These are phyloP conservation scores for Stenodera caucasica DNA, from an alignment of 2,888 invertebrate species.

Conservation along the genomic window DNA sequence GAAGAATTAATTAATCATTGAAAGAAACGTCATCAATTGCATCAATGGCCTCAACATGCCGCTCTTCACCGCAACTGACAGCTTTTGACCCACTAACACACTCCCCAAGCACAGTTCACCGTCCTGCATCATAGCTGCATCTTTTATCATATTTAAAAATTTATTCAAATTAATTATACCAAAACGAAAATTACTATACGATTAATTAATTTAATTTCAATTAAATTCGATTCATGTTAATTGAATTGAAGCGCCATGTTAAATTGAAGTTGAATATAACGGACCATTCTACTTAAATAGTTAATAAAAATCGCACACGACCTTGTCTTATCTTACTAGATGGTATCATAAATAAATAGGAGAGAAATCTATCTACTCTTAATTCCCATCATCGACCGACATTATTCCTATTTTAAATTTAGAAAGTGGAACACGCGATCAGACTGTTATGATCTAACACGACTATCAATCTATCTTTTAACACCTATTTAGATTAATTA, in stretches of 20 bases:
- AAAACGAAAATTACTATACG: not conserved
- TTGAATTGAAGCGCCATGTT: slow-evolving; percentile 4
- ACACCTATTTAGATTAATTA: slow-evolving; percentile 6
- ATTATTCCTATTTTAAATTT: slow-evolving; percentile 38
- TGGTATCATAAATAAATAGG: slow-evolving; percentile 33
- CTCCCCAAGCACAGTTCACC: slow-evolving; percentile 51
- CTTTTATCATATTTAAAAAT: slow-evolving; percentile 10
- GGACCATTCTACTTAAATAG: slow-evolving; percentile 34
- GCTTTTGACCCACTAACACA: slow-evolving; percentile 55
- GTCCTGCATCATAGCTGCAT: slow-evolving; percentile 41
- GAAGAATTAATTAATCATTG: no score
- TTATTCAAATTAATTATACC: not conserved
- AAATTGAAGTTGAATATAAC: slow-evolving; percentile 28
- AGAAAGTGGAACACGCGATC: slow-evolving; percentile 48
- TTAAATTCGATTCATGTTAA: not conserved
- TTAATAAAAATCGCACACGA: slow-evolving; percentile 29
- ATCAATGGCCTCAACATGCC: slow-evolving; percentile 24
- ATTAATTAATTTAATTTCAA: not conserved
- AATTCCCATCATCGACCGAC: slow-evolving; percentile 43
- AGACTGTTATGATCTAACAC: slow-evolving; percentile 35
- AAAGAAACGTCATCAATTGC: not conserved
- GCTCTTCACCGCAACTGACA: slow-evolving; percentile 46
- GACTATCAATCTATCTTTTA: slow-evolving; percentile 22
- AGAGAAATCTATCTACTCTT: slow-evolving; percentile 38
- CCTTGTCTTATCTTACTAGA: slow-evolving; percentile 41